Evolutionary conservation across 2,888 invertebrate genomes (phyloP), one percentile per base, ranked within the genome.

Genomic region (Biston betularia): DNA sequence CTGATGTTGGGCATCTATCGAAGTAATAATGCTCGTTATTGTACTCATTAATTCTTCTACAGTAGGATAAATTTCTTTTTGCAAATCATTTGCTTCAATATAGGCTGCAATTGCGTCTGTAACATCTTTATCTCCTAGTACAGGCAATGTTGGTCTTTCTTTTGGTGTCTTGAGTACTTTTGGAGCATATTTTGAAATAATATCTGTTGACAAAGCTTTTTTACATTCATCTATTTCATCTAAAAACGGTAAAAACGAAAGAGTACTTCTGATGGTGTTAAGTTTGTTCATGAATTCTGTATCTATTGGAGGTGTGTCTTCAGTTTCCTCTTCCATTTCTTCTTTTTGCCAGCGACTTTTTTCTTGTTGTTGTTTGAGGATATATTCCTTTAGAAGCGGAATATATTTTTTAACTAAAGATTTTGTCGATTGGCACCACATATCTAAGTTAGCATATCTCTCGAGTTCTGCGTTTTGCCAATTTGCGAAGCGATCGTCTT

Each of bases 51-150:
- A 65, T 75, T 95, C 94, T 66, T 93, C 91, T 42, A 78, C 72
- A 10, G 87, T 89, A 46, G 90, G 92, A 74, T 87, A 83, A 14
- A 92, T 75, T 75, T 91, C 90, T 56, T 94, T 85, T 74, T 90
- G 84, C 65, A 94, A 80, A 14, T 92, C 88, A 72, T 92, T 90
- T 6, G 81, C 69, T 62, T 78, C 70, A 66, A 94, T 92, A 70
- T 90, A 90, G 0, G 76, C 76, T 6, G 75, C 60, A 74, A 94
- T 84, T 61, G 89, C 89, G 66, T 86, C 75, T 33, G 83, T 85
- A 0, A 94, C 95, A 77, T 94, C 94, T 63, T 88, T 77, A 75
- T 92, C 90, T 5, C 94, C 94, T 57, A 94, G 75, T 33, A 87
- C 77, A 58, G 95, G 95, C 52, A 81, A 72, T 42, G 46, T 38